Evolutionary conservation across 2,113 vertebrate species (phyloP).

Genomic region (Lasiurus borealis): DNA sequence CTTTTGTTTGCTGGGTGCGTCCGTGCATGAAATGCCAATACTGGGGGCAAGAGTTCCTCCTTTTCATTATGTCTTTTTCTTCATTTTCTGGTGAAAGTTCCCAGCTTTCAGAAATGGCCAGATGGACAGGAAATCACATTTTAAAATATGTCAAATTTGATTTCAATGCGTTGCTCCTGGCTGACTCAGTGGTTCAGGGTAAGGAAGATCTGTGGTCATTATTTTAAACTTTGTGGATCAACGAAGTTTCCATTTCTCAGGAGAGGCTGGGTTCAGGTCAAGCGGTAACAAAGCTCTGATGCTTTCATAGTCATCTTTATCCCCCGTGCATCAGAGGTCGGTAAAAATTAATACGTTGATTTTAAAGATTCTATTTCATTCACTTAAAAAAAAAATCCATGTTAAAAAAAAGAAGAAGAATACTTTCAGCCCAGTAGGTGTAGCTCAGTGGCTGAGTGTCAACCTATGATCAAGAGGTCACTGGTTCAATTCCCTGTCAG

Average conservation of each 20-base stretch:
- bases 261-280: background rate
- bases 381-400: background rate
- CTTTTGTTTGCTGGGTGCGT: background rate
- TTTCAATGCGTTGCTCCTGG: constrained; percentile 4
- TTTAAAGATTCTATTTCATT: constrained; percentile 11
- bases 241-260: background rate
- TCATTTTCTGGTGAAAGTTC: constrained; percentile 31
- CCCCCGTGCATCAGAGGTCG: background rate
- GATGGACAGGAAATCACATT: background rate
- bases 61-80: constrained; percentile 29
- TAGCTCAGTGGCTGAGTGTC: no score
- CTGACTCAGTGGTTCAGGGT: background rate
- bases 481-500: no score
- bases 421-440: no score
- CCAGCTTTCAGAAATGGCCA: background rate
- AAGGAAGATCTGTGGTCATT: background rate
- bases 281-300: background rate
- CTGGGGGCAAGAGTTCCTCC: background rate
- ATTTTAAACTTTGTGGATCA: background rate
- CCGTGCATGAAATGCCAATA: background rate
- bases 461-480: no score
- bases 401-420: no score
- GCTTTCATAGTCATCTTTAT: background rate
- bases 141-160: background rate
- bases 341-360: background rate